phyloP scores from a whole-genome alignment of 2,797 vertebrate species.

The Hippoglossus hippoglossus region DNA sequence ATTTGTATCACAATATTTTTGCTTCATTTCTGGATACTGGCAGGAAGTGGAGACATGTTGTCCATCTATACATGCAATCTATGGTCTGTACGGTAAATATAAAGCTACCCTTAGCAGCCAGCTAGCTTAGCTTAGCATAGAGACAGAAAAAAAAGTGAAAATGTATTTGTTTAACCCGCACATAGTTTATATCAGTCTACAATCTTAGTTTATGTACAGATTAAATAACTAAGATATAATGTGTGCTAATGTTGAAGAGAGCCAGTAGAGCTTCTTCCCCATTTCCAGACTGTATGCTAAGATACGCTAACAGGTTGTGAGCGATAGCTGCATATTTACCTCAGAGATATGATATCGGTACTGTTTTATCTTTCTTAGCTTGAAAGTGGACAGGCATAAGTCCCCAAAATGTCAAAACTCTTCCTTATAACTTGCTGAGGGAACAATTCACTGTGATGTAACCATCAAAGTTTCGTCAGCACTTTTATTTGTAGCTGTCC shows the following conservation, averaged over 20 bases:
- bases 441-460: slow-evolving; percentile 53
- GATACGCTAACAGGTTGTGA: slow-evolving; percentile 2
- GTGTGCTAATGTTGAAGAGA: background rate
- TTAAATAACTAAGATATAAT: background rate
- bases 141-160: background rate
- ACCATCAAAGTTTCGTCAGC: slow-evolving; percentile 57
- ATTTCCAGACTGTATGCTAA: slow-evolving; percentile 14
- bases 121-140: slow-evolving; percentile 11
- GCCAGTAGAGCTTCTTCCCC: background rate
- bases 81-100: slow-evolving; percentile 20
- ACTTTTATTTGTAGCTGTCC: slow-evolving; percentile 69
- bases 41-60: no score
- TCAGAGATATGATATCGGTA: slow-evolving; percentile 4
- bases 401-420: background rate
- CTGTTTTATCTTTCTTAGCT: background rate
- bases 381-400: background rate
- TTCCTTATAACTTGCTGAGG: slow-evolving; percentile 39
- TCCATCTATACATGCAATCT: no score
- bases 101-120: background rate
- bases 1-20: no score
- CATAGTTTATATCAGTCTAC: background rate
- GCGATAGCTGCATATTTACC: slow-evolving; percentile 9
- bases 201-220: background rate
- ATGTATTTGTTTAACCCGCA: background rate
- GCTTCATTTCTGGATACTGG: no score